A percentile compares a stretch with the other conserved stretches of the same genome.
Conservation (phyloP, 1,140 invertebrate species). For the Drosophila burlai region DNA sequence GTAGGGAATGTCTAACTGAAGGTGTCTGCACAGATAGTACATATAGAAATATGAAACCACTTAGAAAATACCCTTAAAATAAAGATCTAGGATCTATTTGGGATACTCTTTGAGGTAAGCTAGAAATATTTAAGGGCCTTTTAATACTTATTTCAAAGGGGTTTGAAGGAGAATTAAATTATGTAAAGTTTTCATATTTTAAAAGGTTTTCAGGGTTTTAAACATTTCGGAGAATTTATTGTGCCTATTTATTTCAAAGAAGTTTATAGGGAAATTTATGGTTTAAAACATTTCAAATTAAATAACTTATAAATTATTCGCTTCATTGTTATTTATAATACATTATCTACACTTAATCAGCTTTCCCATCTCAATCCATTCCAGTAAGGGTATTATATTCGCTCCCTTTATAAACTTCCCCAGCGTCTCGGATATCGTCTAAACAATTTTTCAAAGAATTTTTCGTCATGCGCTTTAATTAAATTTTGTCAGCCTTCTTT, state of each 20-base stretch:
- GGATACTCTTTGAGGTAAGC: neutral
- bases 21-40: conserved; percentile 29
- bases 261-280: no score
- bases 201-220: no score
- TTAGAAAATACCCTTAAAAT: conserved; percentile 21
- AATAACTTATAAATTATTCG: neutral
- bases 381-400: conserved; percentile 36
- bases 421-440: conserved; percentile 17
- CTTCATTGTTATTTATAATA: neutral
- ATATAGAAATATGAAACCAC: neutral
- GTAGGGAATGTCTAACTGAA: conserved; percentile 60
- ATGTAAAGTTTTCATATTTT: no score
- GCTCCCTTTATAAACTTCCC: conserved; percentile 16
- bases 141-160: neutral
- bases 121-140: neutral
- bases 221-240: no score
- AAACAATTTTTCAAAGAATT: conserved; percentile 65
- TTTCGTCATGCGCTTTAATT: conserved; percentile 81
- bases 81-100: neutral
- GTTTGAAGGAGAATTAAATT: no score
- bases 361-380: conserved; percentile 1
- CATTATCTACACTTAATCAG: neutral
- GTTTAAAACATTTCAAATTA: no score
- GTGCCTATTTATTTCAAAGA: no score
- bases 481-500: conserved; percentile 71